Conservation (phyloP, 2,888 invertebrate species). For the Argyresthia goedartella region DNA sequence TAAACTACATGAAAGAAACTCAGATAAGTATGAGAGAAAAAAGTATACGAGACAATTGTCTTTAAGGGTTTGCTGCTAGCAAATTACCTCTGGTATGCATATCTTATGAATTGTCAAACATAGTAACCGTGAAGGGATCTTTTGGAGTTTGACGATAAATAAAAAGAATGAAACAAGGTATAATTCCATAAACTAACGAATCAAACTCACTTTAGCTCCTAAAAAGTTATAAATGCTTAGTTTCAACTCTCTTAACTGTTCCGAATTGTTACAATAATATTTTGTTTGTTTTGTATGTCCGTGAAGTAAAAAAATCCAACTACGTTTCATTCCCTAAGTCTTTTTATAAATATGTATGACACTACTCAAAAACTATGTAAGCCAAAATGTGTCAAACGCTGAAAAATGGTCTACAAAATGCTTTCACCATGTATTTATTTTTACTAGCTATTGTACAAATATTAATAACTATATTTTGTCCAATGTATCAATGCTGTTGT, state of each 20-base stretch:
- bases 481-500: not conserved
- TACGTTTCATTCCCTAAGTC: slow-evolving; percentile 10
- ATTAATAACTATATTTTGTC: not conserved
- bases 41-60: slow-evolving; percentile 48
- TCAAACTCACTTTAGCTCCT: too few relatives aligned
- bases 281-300: too few relatives aligned
- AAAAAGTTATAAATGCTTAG: too few relatives aligned
- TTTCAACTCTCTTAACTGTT: too few relatives aligned
- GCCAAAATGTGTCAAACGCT: slow-evolving; percentile 50
- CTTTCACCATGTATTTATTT: slow-evolving; percentile 6
- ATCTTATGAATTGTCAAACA: too few relatives aligned
- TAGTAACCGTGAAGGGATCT: too few relatives aligned
- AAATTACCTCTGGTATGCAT: not conserved
- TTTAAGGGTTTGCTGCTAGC: slow-evolving; percentile 58
- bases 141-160: too few relatives aligned
- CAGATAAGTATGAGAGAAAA: slow-evolving; percentile 38
- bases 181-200: too few relatives aligned
- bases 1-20: slow-evolving; percentile 28
- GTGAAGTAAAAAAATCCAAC: slow-evolving; percentile 5
- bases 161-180: too few relatives aligned
- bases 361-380: slow-evolving; percentile 62
- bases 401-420: slow-evolving; percentile 36
- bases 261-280: too few relatives aligned
- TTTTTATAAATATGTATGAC: slow-evolving; percentile 11
- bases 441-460: slow-evolving; percentile 21